Evolutionary conservation across 2,888 invertebrate genomes (phyloP).

Genomic region (Stictocephala bisonia): DNA sequence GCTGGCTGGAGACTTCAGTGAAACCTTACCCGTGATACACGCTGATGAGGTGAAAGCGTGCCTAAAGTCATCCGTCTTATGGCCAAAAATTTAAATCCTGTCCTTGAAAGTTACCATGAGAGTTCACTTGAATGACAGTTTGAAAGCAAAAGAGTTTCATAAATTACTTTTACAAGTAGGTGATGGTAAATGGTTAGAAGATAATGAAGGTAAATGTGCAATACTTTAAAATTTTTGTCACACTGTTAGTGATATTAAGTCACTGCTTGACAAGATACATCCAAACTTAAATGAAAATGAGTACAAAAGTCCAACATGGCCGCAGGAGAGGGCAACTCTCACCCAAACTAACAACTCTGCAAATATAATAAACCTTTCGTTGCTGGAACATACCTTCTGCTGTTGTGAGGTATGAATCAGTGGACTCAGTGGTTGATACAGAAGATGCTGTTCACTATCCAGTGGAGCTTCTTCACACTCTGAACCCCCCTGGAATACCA

Average conservation of each 20-base stretch:
- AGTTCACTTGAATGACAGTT: not conserved
- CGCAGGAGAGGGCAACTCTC: constrained; percentile 24
- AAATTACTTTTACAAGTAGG: constrained; percentile 7
- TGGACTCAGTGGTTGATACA: constrained; percentile 30
- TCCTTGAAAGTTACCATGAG: constrained; percentile 6
- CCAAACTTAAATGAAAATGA: not conserved
- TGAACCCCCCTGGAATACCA: constrained; percentile 52
- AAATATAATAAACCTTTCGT: constrained; percentile 21
- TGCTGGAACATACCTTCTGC: constrained; percentile 21
- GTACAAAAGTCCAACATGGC: constrained; percentile 1
- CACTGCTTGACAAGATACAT: not conserved
- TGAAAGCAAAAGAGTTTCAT: constrained; percentile 2
- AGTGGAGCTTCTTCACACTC: constrained; percentile 40
- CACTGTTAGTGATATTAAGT: not conserved
- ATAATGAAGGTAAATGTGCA: not conserved
- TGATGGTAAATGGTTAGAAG: not conserved
- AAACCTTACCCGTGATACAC: constrained; percentile 23
- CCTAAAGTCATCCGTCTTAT: not conserved
- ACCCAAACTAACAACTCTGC: constrained; percentile 10
- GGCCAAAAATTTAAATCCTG: not conserved
- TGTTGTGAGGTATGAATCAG: constrained; percentile 30
- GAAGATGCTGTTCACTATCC: constrained; percentile 44
- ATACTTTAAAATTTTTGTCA: not conserved
- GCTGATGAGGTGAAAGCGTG: constrained; percentile 29
- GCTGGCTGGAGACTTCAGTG: constrained; percentile 7